These are phyloP conservation scores for Dipodomys ordii DNA, from an alignment of 2,113 vertebrate genomes.

Conservation along the genomic window DNA sequence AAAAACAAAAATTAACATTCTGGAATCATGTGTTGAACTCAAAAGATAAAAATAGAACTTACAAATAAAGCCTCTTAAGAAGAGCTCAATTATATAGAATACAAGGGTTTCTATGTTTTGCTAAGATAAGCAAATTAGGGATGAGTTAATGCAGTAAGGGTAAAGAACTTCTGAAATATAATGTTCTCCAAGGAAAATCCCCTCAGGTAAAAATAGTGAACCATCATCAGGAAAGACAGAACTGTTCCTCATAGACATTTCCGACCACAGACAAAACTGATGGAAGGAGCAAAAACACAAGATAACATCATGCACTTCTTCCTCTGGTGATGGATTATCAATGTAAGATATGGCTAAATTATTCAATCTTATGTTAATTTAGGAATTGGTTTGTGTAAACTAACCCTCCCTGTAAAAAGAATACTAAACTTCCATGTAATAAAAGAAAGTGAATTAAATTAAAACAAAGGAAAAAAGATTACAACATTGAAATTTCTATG, in stretches of 20 bases:
- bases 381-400: background rate
- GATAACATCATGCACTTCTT: fast-evolving
- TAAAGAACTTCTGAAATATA: background rate
- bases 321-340: background rate
- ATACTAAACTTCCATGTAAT: background rate
- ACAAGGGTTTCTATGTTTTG: background rate
- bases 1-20: background rate
- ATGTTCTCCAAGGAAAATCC: background rate
- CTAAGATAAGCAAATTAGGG: background rate
- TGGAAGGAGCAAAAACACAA: background rate
- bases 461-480: background rate
- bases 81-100: background rate
- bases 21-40: background rate
- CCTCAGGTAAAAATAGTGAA: background rate
- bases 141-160: background rate
- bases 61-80: background rate
- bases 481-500: background rate
- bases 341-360: background rate
- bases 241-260: background rate
- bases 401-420: background rate
- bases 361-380: background rate
- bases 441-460: background rate
- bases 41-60: background rate
- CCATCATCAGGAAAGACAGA: background rate
- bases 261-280: background rate